Evolutionary conservation across 2,888 invertebrate species (phyloP), one percentile per base, ranked within the genome.

Genomic region (Dione vanillae): DNA sequence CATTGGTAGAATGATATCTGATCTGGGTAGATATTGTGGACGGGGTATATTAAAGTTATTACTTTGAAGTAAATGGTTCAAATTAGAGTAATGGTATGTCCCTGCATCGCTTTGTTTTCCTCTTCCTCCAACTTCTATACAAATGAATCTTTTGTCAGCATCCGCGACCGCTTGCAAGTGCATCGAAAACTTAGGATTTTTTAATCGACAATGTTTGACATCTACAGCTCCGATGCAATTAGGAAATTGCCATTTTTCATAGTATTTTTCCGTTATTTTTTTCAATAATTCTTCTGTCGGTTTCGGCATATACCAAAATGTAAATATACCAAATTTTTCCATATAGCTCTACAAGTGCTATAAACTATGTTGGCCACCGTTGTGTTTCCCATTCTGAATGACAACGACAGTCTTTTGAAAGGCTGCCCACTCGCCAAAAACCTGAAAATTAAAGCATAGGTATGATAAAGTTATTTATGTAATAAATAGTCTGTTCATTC

Each of bases 71-170:
- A 69, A 72, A 64, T 70, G 54, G 67, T 76, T 75, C 54, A 76
- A 74, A 68, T 69, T 75, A 51, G 76, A 78, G 65, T 73, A 74
- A 70, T 75, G 73, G 59, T 76, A 78, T 58, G 76, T 76, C 20
- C 75, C 77, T 62, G 54, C 76, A 71, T 77, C 76, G 67, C 76
- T 76, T 73, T 76, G 74, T 72, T 69, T 75, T 59, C 74, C 76
- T 40, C 40, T 40, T 40, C 40, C 40, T 40, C 40, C 40, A 40
- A 40, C 40, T 40, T 40, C 40, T 40, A 40, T 40, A 40, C 40
- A 40, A 40, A 40, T 40, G 40, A 40, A 40, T 40, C 40, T 40
- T 40, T 40, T 40, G 40, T 40, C 40, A 40, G 40, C 40, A 69
- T 77, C 76, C 20, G 75, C 74, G 35, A 77, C 72, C 6, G 65